phyloP scores from a whole-genome alignment of 1,140 invertebrate species.

The Lerema accius region DNA sequence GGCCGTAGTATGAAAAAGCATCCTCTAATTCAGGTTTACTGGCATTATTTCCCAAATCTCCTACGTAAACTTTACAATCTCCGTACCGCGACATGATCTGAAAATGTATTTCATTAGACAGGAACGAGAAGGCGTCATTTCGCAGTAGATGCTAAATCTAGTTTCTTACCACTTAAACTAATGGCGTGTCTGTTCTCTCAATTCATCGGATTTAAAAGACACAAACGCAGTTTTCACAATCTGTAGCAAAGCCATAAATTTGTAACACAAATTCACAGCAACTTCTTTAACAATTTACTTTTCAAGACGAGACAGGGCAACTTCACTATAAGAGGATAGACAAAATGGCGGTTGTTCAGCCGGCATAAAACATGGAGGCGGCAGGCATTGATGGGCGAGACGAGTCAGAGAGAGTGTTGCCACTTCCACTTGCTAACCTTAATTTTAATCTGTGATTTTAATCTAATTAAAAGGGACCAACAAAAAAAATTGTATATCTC shows the following conservation, averaged over 20 bases:
- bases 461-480: no score
- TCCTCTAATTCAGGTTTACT: constrained; percentile 96
- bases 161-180: constrained; percentile 8
- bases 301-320: no score
- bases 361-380: neutral
- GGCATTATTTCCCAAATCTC: constrained; percentile 94
- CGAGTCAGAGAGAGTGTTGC: no score
- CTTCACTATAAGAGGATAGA: constrained; percentile 27
- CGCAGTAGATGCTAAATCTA: neutral
- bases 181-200: constrained; percentile 1
- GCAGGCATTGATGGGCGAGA: no score
- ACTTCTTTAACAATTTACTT: no score
- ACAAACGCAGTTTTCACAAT: constrained; percentile 4
- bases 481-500: no score
- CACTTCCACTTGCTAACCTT: no score
- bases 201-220: constrained; percentile 17
- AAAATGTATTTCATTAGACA: constrained; percentile 26
- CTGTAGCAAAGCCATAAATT: no score
- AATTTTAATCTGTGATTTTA: no score
- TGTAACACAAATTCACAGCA: no score
- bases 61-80: constrained; percentile 98
- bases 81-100: constrained; percentile 88
- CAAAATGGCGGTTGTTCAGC: constrained; percentile 38
- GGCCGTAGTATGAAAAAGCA: constrained; percentile 97
- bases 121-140: constrained; percentile 23